Evolutionary conservation across 2,888 invertebrate genomes (phyloP).

Genomic region (Drosophila diplacantha): DNA sequence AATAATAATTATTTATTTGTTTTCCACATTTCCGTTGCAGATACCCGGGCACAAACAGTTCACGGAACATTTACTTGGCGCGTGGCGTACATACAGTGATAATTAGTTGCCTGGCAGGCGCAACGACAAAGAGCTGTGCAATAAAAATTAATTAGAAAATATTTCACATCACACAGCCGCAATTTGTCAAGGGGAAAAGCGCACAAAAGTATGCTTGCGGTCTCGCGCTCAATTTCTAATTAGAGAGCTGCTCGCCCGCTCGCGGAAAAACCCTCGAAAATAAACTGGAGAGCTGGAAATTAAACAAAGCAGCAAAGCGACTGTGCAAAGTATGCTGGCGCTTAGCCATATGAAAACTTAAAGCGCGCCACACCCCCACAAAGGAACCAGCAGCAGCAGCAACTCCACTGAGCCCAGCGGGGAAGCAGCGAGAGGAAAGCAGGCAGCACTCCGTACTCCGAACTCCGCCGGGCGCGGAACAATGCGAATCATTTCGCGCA

Average conservation of each 20-base stretch:
- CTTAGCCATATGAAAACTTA: conserved; percentile 43
- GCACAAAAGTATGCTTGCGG: conserved; percentile 45
- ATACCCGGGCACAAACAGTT: conserved; percentile 16
- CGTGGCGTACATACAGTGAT: conserved; percentile 22
- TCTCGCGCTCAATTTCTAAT: conserved; percentile 52
- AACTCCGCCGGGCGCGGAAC: conserved; percentile 47
- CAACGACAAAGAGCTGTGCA: conserved; percentile 32
- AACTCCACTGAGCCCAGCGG: conserved; percentile 40
- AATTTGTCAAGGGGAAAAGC: conserved; percentile 39
- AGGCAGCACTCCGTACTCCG: conserved; percentile 4
- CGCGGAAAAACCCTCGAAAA: conserved; percentile 29
- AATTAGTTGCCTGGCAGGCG: conserved; percentile 25
- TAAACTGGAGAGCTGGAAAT: conserved; percentile 42
- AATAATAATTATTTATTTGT: conserved; percentile 27
- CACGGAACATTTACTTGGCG: conserved; percentile 1
- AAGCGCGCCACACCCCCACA: conserved; percentile 17
- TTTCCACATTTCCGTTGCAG: conserved; percentile 24
- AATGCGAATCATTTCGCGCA: conserved; percentile 69
- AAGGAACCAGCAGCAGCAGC: conserved; percentile 13
- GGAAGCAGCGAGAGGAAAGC: not conserved
- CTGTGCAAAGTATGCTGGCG: conserved; percentile 47
- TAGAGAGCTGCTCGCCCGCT: conserved; percentile 25
- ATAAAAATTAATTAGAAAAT: conserved; percentile 60
- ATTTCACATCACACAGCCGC: conserved; percentile 41
- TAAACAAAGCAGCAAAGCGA: conserved; percentile 44